These are phyloP conservation scores for Fregetta grallaria DNA, from an alignment of 2,113 vertebrate genomes.

Conservation along the genomic window DNA sequence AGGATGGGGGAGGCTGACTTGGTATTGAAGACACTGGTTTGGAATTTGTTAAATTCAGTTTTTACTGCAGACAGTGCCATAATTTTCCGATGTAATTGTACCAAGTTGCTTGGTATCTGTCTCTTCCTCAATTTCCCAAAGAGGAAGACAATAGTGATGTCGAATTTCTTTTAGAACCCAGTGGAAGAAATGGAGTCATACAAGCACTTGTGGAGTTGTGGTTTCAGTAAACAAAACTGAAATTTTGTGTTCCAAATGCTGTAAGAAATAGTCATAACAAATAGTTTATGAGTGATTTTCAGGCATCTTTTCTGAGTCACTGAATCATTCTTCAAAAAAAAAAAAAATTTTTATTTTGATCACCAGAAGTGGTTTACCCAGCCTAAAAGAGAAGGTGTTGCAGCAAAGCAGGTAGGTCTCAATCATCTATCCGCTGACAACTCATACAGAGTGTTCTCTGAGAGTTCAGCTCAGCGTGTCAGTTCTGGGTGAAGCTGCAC, in stretches of 20 bases:
- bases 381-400: not conserved
- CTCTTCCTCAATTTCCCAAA: not conserved
- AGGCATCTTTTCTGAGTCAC: not conserved
- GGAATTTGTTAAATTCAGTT: not conserved
- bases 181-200: not conserved
- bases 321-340: not conserved
- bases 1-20: not conserved
- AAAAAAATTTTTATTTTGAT: accelerated
- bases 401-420: not conserved
- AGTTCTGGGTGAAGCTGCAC: not conserved
- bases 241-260: not conserved
- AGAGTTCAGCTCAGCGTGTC: not conserved
- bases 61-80: not conserved
- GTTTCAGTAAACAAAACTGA: not conserved
- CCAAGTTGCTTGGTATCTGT: not conserved
- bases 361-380: not conserved
- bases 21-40: not conserved
- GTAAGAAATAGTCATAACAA: not conserved
- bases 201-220: not conserved
- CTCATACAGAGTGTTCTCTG: not conserved
- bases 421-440: not conserved
- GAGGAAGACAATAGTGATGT: not conserved
- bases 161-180: not conserved
- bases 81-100: not conserved
- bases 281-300: not conserved